Base-by-base conservation (phyloP, 2,888 invertebrate species). In the Acrobasis repandana region DNA sequence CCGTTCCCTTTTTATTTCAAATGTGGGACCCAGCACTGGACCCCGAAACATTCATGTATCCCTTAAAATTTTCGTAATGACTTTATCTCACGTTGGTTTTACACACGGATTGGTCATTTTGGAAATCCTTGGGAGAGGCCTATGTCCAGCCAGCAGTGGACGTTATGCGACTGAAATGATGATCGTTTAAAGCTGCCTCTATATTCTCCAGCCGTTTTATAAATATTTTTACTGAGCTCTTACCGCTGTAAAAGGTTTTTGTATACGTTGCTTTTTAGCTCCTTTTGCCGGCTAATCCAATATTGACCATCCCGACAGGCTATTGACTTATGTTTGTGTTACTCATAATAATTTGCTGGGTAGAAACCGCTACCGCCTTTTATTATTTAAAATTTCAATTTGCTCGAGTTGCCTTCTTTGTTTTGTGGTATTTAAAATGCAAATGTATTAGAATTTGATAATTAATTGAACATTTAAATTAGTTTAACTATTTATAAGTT, bases 191-290 rank as follows among this genome's bases (percentile, higher is more conserved):
- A 86, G 79, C 83, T 62, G 64, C 68, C 79, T 89, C 90, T 80
- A 70, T 72, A 72, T 67, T 69, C 63, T 66, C 65, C 69, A 66
- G 80, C 71, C 85, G 70, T 83, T 90, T 86, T 80, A 89, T 89
- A 90, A 90, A 90, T 87, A 91, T 91, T 91, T 92, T 91, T 90
- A 81, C 80, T 72, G 79, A 75, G 79, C 74, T 86, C 82, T 88
- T 88, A 88, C 90, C 86, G 85, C 88, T 85, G 88, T 91, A 89
- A 91, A 92, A 92, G 91, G 91, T 92, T 92, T 91, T 90, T 92
- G 92, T 92, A 92, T 90, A 92, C 92, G 92, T 89, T 88, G 92
- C 91, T 90, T 92, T 91, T 91, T 90, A 90, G 85, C 88, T 92
- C 92, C 91, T 92, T 92, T 92, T 90, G 90, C 80, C 84, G 76